Conservation (phyloP, 1,140 invertebrate genomes). For the Helicoverpa armigera region DNA sequence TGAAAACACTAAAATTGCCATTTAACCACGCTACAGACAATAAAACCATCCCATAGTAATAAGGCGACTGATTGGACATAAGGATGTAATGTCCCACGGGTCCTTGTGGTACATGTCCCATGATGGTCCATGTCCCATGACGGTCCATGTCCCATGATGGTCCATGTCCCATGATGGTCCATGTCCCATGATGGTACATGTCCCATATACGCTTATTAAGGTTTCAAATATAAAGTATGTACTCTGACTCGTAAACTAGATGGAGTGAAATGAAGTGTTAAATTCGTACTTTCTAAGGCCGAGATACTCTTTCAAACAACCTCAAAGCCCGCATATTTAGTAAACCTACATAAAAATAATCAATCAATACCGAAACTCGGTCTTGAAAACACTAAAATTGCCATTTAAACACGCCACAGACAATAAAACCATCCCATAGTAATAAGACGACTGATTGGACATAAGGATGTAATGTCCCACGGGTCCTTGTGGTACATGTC, state of each 20-base stretch:
- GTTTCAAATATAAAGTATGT: too few species aligned
- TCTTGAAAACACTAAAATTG: neutral
- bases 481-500: neutral
- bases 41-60: neutral
- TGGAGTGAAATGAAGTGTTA: too few species aligned
- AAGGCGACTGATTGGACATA: neutral
- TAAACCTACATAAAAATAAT: too few species aligned
- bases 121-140: neutral
- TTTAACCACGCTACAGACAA: neutral
- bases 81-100: conserved; percentile 4
- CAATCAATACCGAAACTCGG: too few species aligned
- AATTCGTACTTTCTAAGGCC: too few species aligned
- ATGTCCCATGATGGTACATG: neutral
- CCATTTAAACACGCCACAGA: neutral
- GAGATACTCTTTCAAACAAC: too few species aligned
- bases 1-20: neutral
- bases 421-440: neutral
- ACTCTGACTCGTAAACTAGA: too few species aligned
- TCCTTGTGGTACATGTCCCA: neutral
- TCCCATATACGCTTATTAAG: too few species aligned
- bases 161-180: neutral
- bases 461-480: conserved; percentile 7
- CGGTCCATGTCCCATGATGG: neutral
- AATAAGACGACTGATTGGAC: neutral
- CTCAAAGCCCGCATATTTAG: too few species aligned